Evolutionary conservation across 2,113 vertebrate genomes (phyloP).

Genomic region (Crotalus helleri): DNA sequence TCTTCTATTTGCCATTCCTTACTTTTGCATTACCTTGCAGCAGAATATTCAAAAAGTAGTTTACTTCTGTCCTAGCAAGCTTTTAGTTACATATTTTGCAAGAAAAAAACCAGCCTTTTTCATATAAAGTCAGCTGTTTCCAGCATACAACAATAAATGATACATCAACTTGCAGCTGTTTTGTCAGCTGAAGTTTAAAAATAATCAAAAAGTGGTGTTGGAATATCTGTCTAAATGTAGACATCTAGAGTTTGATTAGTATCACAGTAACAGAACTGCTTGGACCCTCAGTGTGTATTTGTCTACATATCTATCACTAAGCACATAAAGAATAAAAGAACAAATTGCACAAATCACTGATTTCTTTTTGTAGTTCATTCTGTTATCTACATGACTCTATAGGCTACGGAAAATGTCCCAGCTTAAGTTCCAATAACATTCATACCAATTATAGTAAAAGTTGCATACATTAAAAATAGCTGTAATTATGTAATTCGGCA

Average conservation of each 20-base stretch:
- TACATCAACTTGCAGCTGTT: slow-evolving; percentile 1
- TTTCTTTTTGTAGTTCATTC: background rate
- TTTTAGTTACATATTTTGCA: background rate
- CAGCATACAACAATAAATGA: background rate
- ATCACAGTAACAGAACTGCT: background rate
- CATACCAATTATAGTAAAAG: background rate
- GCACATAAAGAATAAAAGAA: background rate
- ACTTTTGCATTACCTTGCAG: background rate
- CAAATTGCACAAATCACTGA: background rate
- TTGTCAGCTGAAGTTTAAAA: background rate
- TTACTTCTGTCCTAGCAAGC: background rate
- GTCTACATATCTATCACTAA: background rate
- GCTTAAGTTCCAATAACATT: background rate
- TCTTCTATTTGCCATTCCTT: background rate
- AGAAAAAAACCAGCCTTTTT: background rate
- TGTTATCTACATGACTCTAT: background rate
- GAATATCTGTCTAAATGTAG: background rate
- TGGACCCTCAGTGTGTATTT: background rate
- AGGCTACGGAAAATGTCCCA: no score
- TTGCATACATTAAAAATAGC: background rate
- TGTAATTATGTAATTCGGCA: background rate
- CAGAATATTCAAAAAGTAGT: background rate
- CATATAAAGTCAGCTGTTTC: background rate
- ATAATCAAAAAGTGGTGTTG: background rate
- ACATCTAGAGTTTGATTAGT: background rate